A percentile compares a stretch with the other conserved stretches of the same genome.
Evolutionary conservation across 2,888 invertebrate species (phyloP).

Genomic region (Congeria kusceri): DNA sequence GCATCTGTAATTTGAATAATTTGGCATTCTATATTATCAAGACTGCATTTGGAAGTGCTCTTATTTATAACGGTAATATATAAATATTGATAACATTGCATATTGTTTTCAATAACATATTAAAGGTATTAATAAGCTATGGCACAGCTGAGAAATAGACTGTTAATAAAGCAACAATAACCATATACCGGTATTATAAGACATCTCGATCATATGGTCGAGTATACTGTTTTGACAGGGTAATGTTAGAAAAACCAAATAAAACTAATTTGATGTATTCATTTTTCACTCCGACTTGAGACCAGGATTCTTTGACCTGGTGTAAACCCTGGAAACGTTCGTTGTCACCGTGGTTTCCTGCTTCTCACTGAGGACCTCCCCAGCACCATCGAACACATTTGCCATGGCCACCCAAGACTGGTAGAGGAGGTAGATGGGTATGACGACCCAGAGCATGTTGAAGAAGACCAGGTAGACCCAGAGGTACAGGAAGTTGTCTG

Average conservation of each 20-base stretch:
- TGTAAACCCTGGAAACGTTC: constrained; percentile 48
- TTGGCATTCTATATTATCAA: too few relatives aligned
- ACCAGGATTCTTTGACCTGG: constrained; percentile 25
- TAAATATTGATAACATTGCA: too few relatives aligned
- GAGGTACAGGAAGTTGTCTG: constrained; percentile 77
- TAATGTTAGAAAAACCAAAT: neutral
- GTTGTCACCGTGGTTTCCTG: constrained; percentile 53
- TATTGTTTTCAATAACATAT: too few relatives aligned
- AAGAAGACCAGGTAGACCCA: constrained; percentile 84
- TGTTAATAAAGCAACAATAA: too few relatives aligned
- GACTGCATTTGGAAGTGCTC: too few relatives aligned
- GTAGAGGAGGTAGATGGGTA: constrained; percentile 78
- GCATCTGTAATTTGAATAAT: too few relatives aligned
- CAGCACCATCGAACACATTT: constrained; percentile 17
- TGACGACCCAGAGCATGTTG: constrained; percentile 83
- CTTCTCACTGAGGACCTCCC: constrained; percentile 41
- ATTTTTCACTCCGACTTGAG: neutral
- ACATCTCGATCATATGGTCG: too few relatives aligned
- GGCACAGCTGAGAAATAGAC: too few relatives aligned
- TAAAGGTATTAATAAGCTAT: too few relatives aligned
- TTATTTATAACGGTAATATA: too few relatives aligned
- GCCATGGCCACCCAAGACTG: constrained; percentile 78
- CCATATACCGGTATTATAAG: too few relatives aligned
- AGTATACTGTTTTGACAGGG: neutral
- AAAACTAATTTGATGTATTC: neutral